Evolutionary conservation across 2,113 vertebrate genomes (phyloP).

Genomic region (Xenopus laevis): DNA sequence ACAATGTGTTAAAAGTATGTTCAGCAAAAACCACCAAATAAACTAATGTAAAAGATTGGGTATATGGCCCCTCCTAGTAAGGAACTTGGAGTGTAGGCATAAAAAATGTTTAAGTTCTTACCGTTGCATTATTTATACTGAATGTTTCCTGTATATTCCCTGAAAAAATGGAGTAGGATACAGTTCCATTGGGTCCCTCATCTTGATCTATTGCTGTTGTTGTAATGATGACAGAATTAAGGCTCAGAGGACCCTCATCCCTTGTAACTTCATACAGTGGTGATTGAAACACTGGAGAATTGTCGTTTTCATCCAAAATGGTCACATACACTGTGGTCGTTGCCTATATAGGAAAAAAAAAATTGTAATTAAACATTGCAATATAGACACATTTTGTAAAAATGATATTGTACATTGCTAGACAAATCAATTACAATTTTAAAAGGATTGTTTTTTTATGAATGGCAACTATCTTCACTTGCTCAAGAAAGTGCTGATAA

Average conservation of each 20-base stretch:
- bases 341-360: conserved; percentile 59
- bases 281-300: conserved; percentile 76
- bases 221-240: conserved; percentile 80
- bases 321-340: conserved; percentile 79
- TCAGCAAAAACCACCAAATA: too few relatives aligned
- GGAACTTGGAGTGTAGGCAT: too few relatives aligned
- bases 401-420: too few relatives aligned
- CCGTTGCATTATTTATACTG: conserved; percentile 73
- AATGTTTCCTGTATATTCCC: conserved; percentile 90
- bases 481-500: too few relatives aligned
- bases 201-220: conserved; percentile 83
- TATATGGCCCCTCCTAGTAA: too few relatives aligned
- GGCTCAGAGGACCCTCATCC: conserved; percentile 80
- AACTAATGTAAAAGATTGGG: too few relatives aligned
- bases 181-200: conserved; percentile 82
- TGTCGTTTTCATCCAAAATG: conserved; percentile 91
- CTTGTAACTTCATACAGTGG: conserved; percentile 83
- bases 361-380: too few relatives aligned
- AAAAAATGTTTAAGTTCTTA: conserved; percentile 54
- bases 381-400: too few relatives aligned
- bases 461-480: too few relatives aligned
- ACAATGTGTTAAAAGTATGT: too few relatives aligned
- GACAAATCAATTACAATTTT: too few relatives aligned
- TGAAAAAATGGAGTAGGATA: conserved; percentile 75
- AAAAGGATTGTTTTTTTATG: too few relatives aligned